These are phyloP conservation scores for Drosophila burlai DNA, from an alignment of 1,140 invertebrate species.

Conservation along the genomic window DNA sequence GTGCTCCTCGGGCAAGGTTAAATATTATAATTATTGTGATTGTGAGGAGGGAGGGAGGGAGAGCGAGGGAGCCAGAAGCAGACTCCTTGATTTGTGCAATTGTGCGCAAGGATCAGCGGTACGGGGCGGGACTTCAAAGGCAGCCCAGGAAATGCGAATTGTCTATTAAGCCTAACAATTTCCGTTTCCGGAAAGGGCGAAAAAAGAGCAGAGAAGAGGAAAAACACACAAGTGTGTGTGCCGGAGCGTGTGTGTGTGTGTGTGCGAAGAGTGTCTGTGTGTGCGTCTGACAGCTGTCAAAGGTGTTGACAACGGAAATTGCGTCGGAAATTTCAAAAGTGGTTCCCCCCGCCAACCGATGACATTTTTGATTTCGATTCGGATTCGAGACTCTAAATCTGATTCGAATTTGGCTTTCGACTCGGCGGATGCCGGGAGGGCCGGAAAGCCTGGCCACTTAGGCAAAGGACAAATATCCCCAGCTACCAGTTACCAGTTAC, in stretches of 20 bases:
- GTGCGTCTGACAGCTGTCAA: conserved; percentile 75
- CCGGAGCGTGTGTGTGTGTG: conserved; percentile 9
- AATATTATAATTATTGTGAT: conserved; percentile 51
- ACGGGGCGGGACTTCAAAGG: conserved; percentile 39
- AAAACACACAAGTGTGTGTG: conserved; percentile 19
- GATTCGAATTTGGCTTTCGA: conserved; percentile 15
- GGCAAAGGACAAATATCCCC: neutral
- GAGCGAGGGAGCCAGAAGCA: neutral
- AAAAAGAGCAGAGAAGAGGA: conserved; percentile 14
- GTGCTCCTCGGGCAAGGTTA: conserved; percentile 16
- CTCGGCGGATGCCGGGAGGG: neutral
- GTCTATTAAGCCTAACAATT: conserved; percentile 84
- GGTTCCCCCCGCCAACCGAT: conserved; percentile 12
- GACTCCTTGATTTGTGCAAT: conserved; percentile 63
- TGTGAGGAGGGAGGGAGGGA: no score
- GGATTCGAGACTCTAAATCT: neutral
- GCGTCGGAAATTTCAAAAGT: conserved; percentile 79
- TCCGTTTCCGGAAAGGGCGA: conserved; percentile 63
- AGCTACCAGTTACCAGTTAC: neutral
- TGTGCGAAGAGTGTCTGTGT: conserved; percentile 31
- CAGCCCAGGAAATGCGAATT: conserved; percentile 68
- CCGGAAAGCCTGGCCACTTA: conserved; percentile 33
- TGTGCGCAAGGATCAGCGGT: conserved; percentile 34
- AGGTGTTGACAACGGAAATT: conserved; percentile 82
- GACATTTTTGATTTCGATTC: conserved; percentile 40